These are phyloP conservation scores for Euphonia xanthogaster DNA, from an alignment of 2,797 vertebrate species.

Conservation along the genomic window DNA sequence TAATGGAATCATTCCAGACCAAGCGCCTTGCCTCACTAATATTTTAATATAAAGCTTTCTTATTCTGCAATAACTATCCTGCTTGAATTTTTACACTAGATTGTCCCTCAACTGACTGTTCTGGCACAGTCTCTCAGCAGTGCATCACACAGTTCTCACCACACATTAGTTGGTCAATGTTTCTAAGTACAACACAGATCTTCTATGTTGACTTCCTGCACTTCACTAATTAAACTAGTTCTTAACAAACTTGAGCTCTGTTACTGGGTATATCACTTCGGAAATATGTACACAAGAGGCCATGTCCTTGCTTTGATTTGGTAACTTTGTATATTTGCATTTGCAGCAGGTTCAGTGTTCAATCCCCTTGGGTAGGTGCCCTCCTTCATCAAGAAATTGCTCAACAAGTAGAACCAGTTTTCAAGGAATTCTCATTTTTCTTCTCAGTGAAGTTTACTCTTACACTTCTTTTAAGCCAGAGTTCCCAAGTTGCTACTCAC, in stretches of 20 bases:
- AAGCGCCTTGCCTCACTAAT: background rate
- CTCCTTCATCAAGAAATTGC: background rate
- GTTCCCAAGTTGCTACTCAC: background rate
- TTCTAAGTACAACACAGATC: background rate
- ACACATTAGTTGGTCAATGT: fast-evolving
- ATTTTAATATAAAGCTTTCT: background rate
- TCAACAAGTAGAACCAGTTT: background rate
- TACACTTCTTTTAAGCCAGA: background rate
- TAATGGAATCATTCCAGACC: background rate
- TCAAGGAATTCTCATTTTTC: background rate
- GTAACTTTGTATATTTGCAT: background rate
- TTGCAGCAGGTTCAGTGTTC: background rate
- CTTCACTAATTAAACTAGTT: background rate
- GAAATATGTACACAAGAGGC: background rate
- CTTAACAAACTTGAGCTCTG: background rate
- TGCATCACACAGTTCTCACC: background rate
- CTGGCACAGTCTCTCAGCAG: background rate
- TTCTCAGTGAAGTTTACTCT: background rate
- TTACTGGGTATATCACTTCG: background rate
- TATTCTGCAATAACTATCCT: background rate
- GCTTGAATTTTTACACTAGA: background rate
- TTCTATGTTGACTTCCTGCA: background rate
- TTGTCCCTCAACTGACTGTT: background rate
- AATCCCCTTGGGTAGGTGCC: background rate
- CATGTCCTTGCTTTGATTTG: background rate